phyloP scores from a whole-genome alignment of 2,113 vertebrate genomes.

The Lophius piscatorius region DNA sequence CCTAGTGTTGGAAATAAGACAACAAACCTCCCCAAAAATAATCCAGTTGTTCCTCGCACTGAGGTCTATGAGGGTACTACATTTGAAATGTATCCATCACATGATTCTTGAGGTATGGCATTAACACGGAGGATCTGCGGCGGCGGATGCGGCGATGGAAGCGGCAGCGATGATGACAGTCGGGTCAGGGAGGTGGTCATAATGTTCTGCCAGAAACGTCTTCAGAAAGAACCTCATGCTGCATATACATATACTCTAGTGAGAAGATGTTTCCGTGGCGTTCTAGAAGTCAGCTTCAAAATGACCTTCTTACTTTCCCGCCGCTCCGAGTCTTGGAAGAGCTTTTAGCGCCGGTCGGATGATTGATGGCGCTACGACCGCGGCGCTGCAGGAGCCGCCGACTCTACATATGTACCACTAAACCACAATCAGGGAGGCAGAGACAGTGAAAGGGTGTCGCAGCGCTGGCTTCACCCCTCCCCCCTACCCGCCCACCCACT shows the following conservation, averaged over 20 bases:
- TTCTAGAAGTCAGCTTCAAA: background rate
- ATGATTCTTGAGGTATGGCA: too few species aligned
- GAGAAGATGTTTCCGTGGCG: too few species aligned
- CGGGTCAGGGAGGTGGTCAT: too few species aligned
- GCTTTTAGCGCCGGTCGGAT: conserved; percentile 11
- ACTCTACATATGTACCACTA: conserved; percentile 43
- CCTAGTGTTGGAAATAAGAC: too few species aligned
- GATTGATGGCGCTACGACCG: conserved; percentile 19
- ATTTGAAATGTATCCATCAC: too few species aligned
- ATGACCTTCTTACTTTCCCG: background rate
- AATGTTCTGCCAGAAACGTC: background rate
- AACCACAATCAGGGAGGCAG: conserved; percentile 54
- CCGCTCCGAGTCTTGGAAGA: conserved; percentile 6
- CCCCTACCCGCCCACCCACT: conserved; percentile 17
- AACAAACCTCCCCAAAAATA: too few species aligned
- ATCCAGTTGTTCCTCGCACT: too few species aligned
- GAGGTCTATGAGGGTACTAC: too few species aligned
- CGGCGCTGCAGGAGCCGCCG: background rate
- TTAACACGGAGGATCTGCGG: too few species aligned
- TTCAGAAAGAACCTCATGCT: conserved; percentile 1
- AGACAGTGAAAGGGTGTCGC: conserved; percentile 53
- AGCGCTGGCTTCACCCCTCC: conserved; percentile 24
- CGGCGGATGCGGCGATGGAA: too few species aligned
- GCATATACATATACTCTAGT: too few species aligned
- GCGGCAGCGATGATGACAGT: too few species aligned